A percentile compares a stretch with the other conserved stretches of the same genome.
phyloP scores from a whole-genome alignment of 2,888 invertebrate species.

The Agonopterix subpropinquella region DNA sequence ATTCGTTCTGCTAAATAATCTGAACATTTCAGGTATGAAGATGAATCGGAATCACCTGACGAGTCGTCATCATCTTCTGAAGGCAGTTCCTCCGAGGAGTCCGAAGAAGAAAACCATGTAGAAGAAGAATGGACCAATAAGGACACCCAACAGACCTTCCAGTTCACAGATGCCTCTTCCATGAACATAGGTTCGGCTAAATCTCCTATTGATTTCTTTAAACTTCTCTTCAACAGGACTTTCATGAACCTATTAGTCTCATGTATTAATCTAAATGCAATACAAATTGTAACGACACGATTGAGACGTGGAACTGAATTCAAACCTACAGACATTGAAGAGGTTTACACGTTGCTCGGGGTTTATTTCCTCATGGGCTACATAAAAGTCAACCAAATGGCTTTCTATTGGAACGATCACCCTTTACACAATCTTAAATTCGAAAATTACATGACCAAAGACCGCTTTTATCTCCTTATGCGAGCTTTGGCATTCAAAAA shows the following conservation, averaged over 20 bases:
- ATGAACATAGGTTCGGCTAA: not conserved
- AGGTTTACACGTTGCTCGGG: conserved; percentile 1
- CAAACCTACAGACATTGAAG: conserved; percentile 1
- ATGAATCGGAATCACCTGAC: not conserved
- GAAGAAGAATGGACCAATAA: not conserved
- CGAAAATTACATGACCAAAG: conserved; percentile 1
- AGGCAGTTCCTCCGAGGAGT: not conserved
- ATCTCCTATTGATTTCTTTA: conserved; percentile 1
- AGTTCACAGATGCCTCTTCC: not conserved
- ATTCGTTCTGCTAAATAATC: too few species aligned
- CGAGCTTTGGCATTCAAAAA: not conserved
- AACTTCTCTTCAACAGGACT: not conserved
- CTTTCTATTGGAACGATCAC: conserved; percentile 1
- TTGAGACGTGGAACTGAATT: not conserved
- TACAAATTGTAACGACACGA: not conserved
- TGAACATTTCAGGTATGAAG: not conserved
- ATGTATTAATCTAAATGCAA: not conserved
- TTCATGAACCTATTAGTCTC: conserved; percentile 1
- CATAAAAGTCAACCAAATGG: not conserved
- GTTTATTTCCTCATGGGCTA: conserved; percentile 2
- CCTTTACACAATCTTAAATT: conserved; percentile 1
- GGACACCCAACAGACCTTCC: not conserved
- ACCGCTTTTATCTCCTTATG: not conserved
- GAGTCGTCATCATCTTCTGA: not conserved
- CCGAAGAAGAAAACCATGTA: not conserved